phyloP scores from a whole-genome alignment of 1,140 invertebrate species.

The Contarinia nasturtii region DNA sequence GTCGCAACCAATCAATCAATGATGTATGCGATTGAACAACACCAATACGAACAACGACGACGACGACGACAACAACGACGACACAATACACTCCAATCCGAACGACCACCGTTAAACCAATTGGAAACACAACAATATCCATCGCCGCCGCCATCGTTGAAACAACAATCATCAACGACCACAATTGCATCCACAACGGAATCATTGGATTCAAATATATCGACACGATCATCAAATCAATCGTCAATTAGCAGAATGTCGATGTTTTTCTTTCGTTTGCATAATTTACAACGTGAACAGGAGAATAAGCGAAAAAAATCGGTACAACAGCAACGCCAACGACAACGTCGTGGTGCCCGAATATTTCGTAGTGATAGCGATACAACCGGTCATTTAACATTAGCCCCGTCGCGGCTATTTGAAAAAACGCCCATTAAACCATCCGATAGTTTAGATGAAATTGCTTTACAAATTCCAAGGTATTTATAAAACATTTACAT shows the following conservation, averaged over 20 bases:
- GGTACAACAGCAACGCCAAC: constrained; percentile 32
- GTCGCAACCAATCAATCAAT: too few species aligned
- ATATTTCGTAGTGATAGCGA: constrained; percentile 26
- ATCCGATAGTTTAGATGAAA: constrained; percentile 73
- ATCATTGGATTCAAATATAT: too few species aligned
- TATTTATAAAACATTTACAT: constrained; percentile 25
- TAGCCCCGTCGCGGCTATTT: constrained; percentile 59
- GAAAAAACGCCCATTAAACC: constrained; percentile 65
- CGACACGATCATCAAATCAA: too few species aligned
- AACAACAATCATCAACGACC: too few species aligned
- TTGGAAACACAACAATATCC: too few species aligned
- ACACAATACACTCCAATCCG: too few species aligned
- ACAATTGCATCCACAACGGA: too few species aligned
- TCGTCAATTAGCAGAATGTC: constrained; percentile 44
- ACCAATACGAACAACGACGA: too few species aligned
- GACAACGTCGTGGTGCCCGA: constrained; percentile 25
- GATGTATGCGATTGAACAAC: too few species aligned
- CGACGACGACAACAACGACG: too few species aligned
- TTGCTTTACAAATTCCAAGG: constrained; percentile 82
- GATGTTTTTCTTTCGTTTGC: constrained; percentile 85
- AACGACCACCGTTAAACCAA: too few species aligned
- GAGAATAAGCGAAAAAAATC: constrained; percentile 38
- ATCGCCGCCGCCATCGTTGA: too few species aligned
- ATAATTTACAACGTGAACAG: constrained; percentile 68
- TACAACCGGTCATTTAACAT: constrained; percentile 29